These are phyloP conservation scores for Semicossyphus pulcher DNA, from an alignment of 2,113 vertebrate species.

Conservation along the genomic window DNA sequence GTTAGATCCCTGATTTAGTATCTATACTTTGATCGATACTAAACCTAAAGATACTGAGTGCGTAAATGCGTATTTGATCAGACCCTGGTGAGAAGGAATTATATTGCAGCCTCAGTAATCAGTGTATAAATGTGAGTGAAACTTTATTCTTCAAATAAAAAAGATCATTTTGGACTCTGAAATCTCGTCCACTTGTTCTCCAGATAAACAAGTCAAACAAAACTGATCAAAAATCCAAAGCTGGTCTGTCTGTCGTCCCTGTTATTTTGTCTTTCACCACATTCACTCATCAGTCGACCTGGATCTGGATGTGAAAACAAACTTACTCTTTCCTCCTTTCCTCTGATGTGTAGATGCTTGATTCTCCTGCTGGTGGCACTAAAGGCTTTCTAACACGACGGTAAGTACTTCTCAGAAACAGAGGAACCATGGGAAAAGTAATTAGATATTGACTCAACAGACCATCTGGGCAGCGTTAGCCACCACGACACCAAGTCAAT, in stretches of 20 bases:
- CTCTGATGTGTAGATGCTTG: constrained; percentile 7
- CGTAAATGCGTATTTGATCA: no score
- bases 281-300: neutral
- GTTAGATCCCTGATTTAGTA: no score
- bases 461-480: constrained; percentile 56
- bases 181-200: neutral
- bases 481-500: constrained; percentile 61
- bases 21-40: no score
- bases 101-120: no score
- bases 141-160: no score
- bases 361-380: constrained; percentile 57
- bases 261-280: neutral
- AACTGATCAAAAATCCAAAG: neutral
- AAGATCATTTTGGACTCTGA: no score
- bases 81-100: no score
- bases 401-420: constrained; percentile 32
- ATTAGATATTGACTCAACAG: constrained; percentile 64
- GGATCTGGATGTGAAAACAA: neutral
- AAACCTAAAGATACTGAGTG: no score
- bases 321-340: neutral
- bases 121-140: no score
- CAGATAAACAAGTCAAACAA: neutral
- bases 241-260: neutral
- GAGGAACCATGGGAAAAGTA: constrained; percentile 52
- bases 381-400: neutral